Percentiles rank a stretch among this genome's conserved stretches.
Evolutionary conservation across 2,888 invertebrate species (phyloP).

Genomic region (Laothoe populi): DNA sequence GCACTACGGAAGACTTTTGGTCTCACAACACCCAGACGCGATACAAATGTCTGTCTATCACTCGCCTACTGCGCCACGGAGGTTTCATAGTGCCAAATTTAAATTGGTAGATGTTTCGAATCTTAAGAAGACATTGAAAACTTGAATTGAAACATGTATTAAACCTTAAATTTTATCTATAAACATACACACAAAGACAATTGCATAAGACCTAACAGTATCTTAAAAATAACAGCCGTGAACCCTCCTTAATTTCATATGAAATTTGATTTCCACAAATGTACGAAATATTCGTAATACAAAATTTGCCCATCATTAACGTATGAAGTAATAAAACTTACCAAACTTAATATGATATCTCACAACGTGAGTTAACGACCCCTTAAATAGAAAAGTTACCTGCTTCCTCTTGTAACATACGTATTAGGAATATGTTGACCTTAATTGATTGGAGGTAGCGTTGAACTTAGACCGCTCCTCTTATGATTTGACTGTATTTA

Average conservation of each 20-base stretch:
- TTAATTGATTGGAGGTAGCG: constrained; percentile 39
- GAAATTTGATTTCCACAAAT: neutral
- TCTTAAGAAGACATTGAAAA: too few species aligned
- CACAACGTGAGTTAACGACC: constrained; percentile 48
- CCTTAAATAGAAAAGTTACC: constrained; percentile 45
- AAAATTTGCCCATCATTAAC: constrained; percentile 42
- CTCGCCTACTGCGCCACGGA: too few species aligned
- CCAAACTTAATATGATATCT: constrained; percentile 41
- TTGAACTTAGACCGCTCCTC: constrained; percentile 24
- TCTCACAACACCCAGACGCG: too few species aligned
- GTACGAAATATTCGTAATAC: constrained; percentile 7
- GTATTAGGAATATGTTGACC: constrained; percentile 29
- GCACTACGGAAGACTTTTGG: too few species aligned
- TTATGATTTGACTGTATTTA: neutral
- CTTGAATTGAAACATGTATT: too few species aligned
- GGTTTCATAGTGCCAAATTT: too few species aligned
- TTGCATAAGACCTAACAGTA: too few species aligned
- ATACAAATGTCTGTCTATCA: too few species aligned
- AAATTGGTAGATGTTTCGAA: too few species aligned
- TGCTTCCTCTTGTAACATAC: constrained; percentile 43
- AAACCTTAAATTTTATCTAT: too few species aligned
- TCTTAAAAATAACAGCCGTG: neutral
- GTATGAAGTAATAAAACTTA: constrained; percentile 45
- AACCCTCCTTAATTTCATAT: neutral
- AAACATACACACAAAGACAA: too few species aligned